Evolutionary conservation across 2,113 vertebrate species (phyloP).

Genomic region (Dicaeum eximium): DNA sequence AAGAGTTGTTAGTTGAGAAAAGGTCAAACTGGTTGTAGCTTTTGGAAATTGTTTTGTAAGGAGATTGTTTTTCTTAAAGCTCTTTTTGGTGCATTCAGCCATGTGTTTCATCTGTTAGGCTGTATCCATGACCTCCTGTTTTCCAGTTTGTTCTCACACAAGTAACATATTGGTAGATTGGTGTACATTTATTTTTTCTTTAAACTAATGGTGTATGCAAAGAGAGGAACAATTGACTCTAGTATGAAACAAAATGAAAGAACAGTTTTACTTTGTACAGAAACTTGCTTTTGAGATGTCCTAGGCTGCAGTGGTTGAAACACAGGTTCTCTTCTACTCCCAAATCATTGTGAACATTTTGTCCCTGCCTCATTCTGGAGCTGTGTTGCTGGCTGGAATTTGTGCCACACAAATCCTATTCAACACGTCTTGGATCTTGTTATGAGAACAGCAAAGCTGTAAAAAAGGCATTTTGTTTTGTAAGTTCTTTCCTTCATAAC

Average conservation of each 20-base stretch:
- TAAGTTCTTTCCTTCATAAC: background rate
- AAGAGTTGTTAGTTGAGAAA: background rate
- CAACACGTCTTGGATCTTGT: background rate
- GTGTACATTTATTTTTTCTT: background rate
- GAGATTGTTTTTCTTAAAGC: background rate
- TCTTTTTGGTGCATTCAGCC: background rate
- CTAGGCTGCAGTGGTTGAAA: background rate
- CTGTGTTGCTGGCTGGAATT: background rate
- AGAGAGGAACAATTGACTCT: background rate
- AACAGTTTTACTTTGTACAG: background rate
- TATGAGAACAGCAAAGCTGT: background rate
- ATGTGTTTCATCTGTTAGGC: background rate
- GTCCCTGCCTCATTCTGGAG: background rate
- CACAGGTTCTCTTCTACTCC: background rate
- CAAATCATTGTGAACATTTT: background rate
- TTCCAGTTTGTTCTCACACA: background rate
- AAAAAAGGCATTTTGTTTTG: fast-evolving
- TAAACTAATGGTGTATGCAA: background rate
- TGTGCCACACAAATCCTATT: background rate
- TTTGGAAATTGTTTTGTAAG: background rate
- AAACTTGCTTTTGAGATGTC: background rate
- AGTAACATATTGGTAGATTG: background rate
- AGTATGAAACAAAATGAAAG: background rate
- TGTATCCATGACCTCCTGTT: background rate
- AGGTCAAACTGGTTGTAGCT: background rate